Conservation (phyloP, 1,140 invertebrate genomes). For the Cecropterus lyciades region DNA sequence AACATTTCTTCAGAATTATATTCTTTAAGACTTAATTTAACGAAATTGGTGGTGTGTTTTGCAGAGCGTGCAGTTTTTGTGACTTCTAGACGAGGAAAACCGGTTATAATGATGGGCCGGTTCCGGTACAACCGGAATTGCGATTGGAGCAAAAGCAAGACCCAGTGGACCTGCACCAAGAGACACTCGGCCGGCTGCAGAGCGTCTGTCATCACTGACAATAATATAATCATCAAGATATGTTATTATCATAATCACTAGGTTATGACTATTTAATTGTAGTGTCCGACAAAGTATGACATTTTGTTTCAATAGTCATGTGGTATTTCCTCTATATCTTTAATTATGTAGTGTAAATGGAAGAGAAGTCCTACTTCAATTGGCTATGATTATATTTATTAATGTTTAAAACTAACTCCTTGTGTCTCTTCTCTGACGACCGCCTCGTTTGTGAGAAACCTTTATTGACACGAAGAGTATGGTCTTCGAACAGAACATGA, state of each 20-base stretch:
- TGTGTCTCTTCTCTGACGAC: too few species aligned
- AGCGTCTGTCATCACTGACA: conserved; percentile 43
- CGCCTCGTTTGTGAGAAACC: too few species aligned
- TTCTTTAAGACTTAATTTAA: too few species aligned
- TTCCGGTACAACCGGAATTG: conserved; percentile 37
- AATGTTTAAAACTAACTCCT: too few species aligned
- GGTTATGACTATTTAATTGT: not conserved
- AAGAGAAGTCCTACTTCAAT: too few species aligned
- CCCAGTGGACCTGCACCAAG: conserved; percentile 36
- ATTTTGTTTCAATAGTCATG: too few species aligned
- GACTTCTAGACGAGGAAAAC: conserved; percentile 45
- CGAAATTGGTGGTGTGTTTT: not conserved
- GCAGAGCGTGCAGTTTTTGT: conserved; percentile 19
- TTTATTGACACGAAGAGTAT: too few species aligned
- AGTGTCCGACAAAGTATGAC: not conserved
- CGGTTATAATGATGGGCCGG: conserved; percentile 42
- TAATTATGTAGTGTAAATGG: too few species aligned
- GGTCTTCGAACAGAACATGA: too few species aligned
- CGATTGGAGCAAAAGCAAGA: conserved; percentile 11
- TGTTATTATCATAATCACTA: conserved; percentile 7
- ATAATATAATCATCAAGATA: conserved; percentile 34
- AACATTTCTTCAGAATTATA: too few species aligned
- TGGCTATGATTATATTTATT: too few species aligned
- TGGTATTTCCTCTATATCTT: too few species aligned
- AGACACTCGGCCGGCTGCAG: conserved; percentile 42